Evolutionary conservation across 1,140 invertebrate genomes (phyloP).

Genomic region (Stegodyphus dumicola): DNA sequence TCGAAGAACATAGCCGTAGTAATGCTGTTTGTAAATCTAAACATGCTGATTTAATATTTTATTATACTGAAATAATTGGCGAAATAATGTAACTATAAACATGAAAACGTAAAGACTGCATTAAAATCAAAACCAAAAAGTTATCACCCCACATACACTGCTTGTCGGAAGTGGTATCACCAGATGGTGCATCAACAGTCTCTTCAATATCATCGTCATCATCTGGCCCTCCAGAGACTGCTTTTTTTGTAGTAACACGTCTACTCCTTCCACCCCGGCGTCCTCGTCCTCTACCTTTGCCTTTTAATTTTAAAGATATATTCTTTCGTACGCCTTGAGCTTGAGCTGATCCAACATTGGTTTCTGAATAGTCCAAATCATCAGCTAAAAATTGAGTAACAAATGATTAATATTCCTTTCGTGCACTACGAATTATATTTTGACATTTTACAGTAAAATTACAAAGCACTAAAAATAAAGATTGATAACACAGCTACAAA

Average conservation of each 20-base stretch:
- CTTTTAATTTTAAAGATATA: slow-evolving; percentile 62
- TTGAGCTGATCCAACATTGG: slow-evolving; percentile 53
- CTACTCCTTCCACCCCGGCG: slow-evolving; percentile 16
- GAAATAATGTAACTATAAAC: too few relatives aligned
- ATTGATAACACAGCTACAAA: not conserved
- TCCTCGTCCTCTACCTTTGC: slow-evolving; percentile 49
- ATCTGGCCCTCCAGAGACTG: not conserved
- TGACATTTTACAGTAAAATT: too few relatives aligned
- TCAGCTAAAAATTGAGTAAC: slow-evolving; percentile 12
- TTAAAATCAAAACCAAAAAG: too few relatives aligned
- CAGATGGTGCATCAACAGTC: not conserved
- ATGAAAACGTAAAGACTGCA: too few relatives aligned
- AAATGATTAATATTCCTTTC: too few relatives aligned
- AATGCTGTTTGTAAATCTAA: too few relatives aligned
- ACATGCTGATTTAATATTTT: too few relatives aligned
- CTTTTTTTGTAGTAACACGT: slow-evolving; percentile 35
- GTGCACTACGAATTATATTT: too few relatives aligned
- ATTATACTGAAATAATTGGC: too few relatives aligned
- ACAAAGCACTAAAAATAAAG: not conserved
- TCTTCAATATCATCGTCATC: slow-evolving; percentile 31
- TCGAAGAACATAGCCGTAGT: too few relatives aligned
- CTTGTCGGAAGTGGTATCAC: slow-evolving; percentile 32
- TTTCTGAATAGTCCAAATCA: slow-evolving; percentile 57
- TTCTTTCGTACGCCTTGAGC: slow-evolving; percentile 60
- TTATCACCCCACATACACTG: slow-evolving; percentile 4